Base-by-base conservation (phyloP, 2,888 invertebrate species). In the Oxystoma pomonae region DNA sequence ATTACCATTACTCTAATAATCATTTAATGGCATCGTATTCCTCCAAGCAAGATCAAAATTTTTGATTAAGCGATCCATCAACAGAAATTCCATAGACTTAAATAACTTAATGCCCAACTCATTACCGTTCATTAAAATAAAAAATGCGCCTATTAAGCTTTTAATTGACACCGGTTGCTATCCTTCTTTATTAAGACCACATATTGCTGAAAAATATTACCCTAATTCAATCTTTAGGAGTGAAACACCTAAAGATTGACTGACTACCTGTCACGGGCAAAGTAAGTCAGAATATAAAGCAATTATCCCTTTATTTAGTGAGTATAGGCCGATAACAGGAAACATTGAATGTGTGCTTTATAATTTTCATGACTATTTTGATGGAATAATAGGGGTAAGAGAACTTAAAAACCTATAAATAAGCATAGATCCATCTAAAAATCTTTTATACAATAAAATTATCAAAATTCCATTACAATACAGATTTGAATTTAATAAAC, bases 351-450 rank as follows among this genome's bases (percentile, higher is more conserved):
- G 52, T 22, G n/a, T 65, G 20, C 21, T 65, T 9, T 64, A 58
- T 21, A 22, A 57, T 20, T 64, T 64, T 57, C 60, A 64, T 21
- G 62, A 64, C 7, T 64, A 61, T 58, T 67, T 63, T 20, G 67
- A 67, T 19, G 63, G 62, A 49, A 65, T 67, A 18, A 51, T 67
- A 51, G 65, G 67, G 12, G 57, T 67, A 22, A 57, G 55, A 53
- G 65, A 65, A 16, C 17, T 67, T 20, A n/a, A 16, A 22, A 60
- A 58, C 20, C 17, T 64, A 17, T 56, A 61, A 2, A 12, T 65
- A 20, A 55, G 61, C 19, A 56, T 63, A 19, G 57, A 63, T 17
- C 16, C 60, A 0, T 3, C 1, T 1, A 35, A 59, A 1, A 22
- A 59, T 7, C 12, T 19, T 21, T 20, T 63, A 18, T 50, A 50